These are phyloP conservation scores for Drosophila parthenogenetica DNA, from an alignment of 2,888 invertebrate species.

Conservation along the genomic window DNA sequence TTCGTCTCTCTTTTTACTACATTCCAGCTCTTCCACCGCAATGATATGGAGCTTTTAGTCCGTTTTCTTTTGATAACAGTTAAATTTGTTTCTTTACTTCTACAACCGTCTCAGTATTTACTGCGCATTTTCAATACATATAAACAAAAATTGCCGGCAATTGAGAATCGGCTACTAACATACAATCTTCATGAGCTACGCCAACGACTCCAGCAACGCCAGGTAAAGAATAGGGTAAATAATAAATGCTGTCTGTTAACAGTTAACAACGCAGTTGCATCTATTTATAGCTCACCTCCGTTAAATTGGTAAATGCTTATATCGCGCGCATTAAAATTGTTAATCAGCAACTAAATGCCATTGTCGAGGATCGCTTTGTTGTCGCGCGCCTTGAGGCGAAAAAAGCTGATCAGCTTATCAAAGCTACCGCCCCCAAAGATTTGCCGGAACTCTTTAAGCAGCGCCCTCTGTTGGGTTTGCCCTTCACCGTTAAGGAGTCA, in stretches of 20 bases:
- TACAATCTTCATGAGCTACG: conserved; percentile 66
- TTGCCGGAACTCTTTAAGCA: conserved; percentile 75
- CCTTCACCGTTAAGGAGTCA: conserved; percentile 93
- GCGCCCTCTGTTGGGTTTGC: conserved; percentile 92
- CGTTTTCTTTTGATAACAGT: conserved; percentile 62
- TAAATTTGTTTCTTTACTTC: conserved; percentile 45
- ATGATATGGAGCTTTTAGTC: conserved; percentile 74
- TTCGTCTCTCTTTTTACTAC: background rate
- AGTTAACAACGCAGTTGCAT: background rate
- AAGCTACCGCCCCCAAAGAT: conserved; percentile 30
- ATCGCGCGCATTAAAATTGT: conserved; percentile 88
- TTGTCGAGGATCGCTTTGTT: conserved; percentile 88
- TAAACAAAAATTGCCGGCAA: conserved; percentile 54
- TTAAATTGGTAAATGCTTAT: conserved; percentile 87
- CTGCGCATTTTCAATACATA: background rate
- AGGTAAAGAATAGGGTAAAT: conserved; percentile 61
- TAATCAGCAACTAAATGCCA: conserved; percentile 89
- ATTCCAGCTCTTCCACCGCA: background rate
- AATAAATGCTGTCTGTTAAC: background rate
- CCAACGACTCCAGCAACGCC: conserved; percentile 51
- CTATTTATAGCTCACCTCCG: conserved; percentile 87
- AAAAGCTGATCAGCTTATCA: conserved; percentile 86
- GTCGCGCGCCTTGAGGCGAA: conserved; percentile 89
- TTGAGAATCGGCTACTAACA: conserved; percentile 59
- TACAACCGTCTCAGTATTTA: conserved; percentile 22